Evolutionary conservation across 2,888 invertebrate species (phyloP).

Genomic region (Zygothrica quintamaculata): DNA sequence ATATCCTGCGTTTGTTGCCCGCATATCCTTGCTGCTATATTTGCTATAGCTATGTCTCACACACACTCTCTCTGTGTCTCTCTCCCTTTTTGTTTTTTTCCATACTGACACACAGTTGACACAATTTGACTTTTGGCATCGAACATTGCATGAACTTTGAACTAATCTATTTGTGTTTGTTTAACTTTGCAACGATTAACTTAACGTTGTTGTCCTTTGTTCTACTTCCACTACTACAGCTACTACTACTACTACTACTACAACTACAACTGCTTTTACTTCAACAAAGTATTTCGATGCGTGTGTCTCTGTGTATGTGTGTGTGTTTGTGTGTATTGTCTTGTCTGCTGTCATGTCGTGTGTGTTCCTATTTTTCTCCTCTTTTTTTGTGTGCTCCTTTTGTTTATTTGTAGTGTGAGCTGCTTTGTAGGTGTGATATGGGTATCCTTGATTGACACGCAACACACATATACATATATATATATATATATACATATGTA

Average conservation of each 20-base stretch:
- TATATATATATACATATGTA: no score
- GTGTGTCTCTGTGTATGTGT: slow-evolving; percentile 2
- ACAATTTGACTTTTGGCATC: slow-evolving; percentile 74
- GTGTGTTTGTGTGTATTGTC: slow-evolving; percentile 24
- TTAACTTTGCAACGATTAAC: slow-evolving; percentile 80
- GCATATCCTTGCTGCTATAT: slow-evolving; percentile 1
- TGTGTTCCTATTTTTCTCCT: slow-evolving; percentile 27
- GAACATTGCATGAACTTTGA: slow-evolving; percentile 64
- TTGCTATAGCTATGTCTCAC: no score
- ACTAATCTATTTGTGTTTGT: slow-evolving; percentile 80
- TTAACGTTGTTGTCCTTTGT: slow-evolving; percentile 43
- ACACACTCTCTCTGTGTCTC: no score
- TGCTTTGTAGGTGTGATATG: slow-evolving; percentile 36
- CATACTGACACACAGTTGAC: slow-evolving; percentile 51
- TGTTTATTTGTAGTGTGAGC: slow-evolving; percentile 5
- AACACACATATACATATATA: not conserved
- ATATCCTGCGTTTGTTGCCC: slow-evolving; percentile 15
- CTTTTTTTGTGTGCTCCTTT: slow-evolving; percentile 1
- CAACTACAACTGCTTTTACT: no score
- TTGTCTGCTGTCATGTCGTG: slow-evolving; percentile 13
- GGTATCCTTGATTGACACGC: slow-evolving; percentile 17
- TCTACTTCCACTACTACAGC: no score
- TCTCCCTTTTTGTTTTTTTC: slow-evolving; percentile 8
- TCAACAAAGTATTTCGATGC: no score
- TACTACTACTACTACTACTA: no score